A percentile compares a stretch with the other conserved stretches of the same genome.
These are phyloP conservation scores for Lasioglossum zephyrum DNA, from an alignment of 2,888 invertebrate species.

Conservation along the genomic window DNA sequence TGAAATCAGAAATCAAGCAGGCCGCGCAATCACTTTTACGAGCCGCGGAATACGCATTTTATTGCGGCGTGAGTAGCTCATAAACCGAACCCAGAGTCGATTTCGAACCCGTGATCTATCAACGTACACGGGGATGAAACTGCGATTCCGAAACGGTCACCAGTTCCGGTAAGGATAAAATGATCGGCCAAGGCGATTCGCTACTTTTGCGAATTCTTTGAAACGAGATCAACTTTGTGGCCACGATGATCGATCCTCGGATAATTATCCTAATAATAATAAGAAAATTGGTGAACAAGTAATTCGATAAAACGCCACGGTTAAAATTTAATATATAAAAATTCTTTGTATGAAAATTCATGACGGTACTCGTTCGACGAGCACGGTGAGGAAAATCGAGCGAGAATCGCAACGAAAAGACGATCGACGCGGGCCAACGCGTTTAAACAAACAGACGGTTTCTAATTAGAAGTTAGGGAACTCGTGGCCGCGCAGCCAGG, in stretches of 20 bases:
- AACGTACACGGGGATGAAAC: neutral
- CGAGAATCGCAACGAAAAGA: neutral
- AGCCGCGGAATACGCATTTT: constrained; percentile 3
- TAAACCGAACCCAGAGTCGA: neutral
- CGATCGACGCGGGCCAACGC: neutral
- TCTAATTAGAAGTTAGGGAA: neutral
- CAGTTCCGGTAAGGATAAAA: neutral
- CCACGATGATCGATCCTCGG: neutral
- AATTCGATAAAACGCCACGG: no score
- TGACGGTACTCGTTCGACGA: neutral
- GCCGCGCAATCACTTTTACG: constrained; percentile 16
- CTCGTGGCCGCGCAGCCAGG: neutral
- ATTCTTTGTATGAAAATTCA: no score
- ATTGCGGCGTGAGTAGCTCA: constrained; percentile 1
- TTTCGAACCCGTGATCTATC: neutral
- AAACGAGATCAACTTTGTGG: neutral
- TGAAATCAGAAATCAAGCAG: constrained; percentile 22
- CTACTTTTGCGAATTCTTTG: neutral
- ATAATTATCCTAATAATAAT: no score
- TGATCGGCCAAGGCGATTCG: neutral
- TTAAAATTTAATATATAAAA: no score
- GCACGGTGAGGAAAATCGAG: neutral
- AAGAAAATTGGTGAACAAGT: no score
- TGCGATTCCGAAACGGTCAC: neutral
- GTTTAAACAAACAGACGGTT: neutral